Evolutionary conservation across 2,113 vertebrate genomes (phyloP).

Genomic region (Sander lucioperca): DNA sequence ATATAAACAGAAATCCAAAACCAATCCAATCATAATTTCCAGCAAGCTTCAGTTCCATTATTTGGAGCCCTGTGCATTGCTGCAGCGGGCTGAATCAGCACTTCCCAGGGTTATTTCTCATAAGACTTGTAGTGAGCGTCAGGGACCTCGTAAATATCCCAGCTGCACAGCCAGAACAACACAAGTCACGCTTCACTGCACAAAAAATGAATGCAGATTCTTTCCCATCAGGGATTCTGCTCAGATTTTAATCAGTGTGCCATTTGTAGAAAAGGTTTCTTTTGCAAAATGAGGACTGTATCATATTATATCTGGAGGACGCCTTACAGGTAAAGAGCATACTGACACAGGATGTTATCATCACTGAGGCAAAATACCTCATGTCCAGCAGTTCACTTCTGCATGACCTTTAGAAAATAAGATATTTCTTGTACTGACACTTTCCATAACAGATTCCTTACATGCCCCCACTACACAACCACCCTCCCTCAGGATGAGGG

Average conservation of each 20-base stretch:
- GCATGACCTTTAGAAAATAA: slow-evolving; percentile 58
- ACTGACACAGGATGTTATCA: slow-evolving; percentile 43
- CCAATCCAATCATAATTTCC: slow-evolving; percentile 69
- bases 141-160: slow-evolving; percentile 74
- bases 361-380: slow-evolving; percentile 10
- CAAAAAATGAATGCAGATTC: slow-evolving; percentile 56
- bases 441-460: slow-evolving; percentile 40
- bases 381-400: slow-evolving; percentile 15
- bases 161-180: slow-evolving; percentile 65
- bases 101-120: slow-evolving; percentile 74
- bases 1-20: slow-evolving; percentile 54
- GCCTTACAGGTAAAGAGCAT: slow-evolving; percentile 53
- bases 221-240: slow-evolving; percentile 25
- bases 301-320: neutral
- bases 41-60: slow-evolving; percentile 65
- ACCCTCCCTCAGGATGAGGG: neutral
- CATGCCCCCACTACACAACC: neutral
- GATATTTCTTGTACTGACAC: slow-evolving; percentile 44
- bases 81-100: slow-evolving; percentile 74
- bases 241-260: slow-evolving; percentile 52
- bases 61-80: slow-evolving; percentile 50
- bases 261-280: slow-evolving; percentile 28
- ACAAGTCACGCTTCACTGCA: slow-evolving; percentile 43
- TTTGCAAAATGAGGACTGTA: neutral
- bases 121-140: slow-evolving; percentile 45